phyloP scores from a whole-genome alignment of 2,797 vertebrate species.

The Bradypodion pumilum region DNA sequence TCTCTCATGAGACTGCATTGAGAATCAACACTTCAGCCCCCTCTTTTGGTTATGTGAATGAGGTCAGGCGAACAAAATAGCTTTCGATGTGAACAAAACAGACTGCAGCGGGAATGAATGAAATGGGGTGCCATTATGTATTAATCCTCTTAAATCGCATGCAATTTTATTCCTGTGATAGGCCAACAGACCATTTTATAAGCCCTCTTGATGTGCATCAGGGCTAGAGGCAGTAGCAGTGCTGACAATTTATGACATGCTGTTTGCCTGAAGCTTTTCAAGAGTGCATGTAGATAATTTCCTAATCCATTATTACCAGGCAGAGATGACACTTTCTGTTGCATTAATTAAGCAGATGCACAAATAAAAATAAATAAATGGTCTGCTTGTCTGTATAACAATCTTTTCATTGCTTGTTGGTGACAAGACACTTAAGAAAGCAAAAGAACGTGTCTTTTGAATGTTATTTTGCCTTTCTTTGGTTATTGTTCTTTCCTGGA shows the following conservation, averaged over 20 bases:
- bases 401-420: conserved; percentile 28
- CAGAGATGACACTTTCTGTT: conserved; percentile 55
- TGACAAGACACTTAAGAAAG: conserved; percentile 14
- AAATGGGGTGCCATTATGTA: conserved; percentile 53
- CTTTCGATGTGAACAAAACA: neutral
- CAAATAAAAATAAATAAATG: neutral
- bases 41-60: neutral
- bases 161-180: conserved; percentile 50
- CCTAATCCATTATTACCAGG: conserved; percentile 56
- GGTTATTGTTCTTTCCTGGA: neutral
- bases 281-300: conserved; percentile 58
- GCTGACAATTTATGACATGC: conserved; percentile 50
- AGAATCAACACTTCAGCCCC: neutral
- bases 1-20: neutral
- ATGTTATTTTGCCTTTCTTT: neutral
- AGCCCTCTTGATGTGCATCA: conserved; percentile 46
- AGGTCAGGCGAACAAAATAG: neutral
- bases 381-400: conserved; percentile 47
- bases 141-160: conserved; percentile 56
- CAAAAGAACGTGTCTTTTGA: conserved; percentile 19
- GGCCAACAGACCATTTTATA: conserved; percentile 51
- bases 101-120: conserved; percentile 43
- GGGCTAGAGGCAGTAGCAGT: conserved; percentile 45
- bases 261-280: conserved; percentile 60
- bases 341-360: conserved; percentile 62